A percentile compares a stretch with the other conserved stretches of the same genome.
Evolutionary conservation across 2,113 vertebrate genomes (phyloP).

Genomic region (Cyprinodon tularosa): DNA sequence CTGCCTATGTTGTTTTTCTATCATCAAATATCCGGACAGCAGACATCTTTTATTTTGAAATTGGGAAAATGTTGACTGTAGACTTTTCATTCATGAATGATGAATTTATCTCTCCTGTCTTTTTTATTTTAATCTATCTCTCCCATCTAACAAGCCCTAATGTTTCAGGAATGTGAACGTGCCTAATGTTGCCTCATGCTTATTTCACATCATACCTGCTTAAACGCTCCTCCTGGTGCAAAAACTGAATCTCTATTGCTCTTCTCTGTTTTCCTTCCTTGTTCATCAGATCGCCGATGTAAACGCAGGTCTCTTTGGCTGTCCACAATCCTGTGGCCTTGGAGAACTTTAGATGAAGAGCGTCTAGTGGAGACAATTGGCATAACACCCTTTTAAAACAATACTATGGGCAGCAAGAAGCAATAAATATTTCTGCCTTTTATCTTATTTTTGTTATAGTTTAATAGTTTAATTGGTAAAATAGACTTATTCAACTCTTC

Average conservation of each 20-base stretch:
- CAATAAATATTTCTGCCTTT: neutral
- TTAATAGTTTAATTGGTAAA: neutral
- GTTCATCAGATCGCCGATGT: slow-evolving; percentile 83
- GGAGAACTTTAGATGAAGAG: slow-evolving; percentile 91
- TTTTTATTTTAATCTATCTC: too few relatives aligned
- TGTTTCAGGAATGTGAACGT: too few relatives aligned
- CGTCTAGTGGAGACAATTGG: slow-evolving; percentile 71
- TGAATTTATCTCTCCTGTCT: too few relatives aligned
- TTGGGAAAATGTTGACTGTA: too few relatives aligned
- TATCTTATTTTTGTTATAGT: too few relatives aligned
- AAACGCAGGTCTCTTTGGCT: slow-evolving; percentile 85
- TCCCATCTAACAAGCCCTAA: too few relatives aligned
- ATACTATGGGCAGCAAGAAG: neutral
- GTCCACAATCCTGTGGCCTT: slow-evolving; percentile 89
- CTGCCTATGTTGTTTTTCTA: too few relatives aligned
- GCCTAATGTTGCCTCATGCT: too few relatives aligned
- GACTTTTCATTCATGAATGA: too few relatives aligned
- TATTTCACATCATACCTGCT: slow-evolving; percentile 77
- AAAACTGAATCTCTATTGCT: slow-evolving; percentile 88
- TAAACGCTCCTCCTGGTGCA: slow-evolving; percentile 92
- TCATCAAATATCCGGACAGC: too few relatives aligned
- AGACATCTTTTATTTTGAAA: too few relatives aligned
- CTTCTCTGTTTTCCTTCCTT: slow-evolving; percentile 86
- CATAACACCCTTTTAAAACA: neutral
- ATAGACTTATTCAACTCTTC: too few relatives aligned